Evolutionary conservation across 2,888 invertebrate species (phyloP), one percentile per base, ranked within the genome.

Genomic region (Dicycla oo): DNA sequence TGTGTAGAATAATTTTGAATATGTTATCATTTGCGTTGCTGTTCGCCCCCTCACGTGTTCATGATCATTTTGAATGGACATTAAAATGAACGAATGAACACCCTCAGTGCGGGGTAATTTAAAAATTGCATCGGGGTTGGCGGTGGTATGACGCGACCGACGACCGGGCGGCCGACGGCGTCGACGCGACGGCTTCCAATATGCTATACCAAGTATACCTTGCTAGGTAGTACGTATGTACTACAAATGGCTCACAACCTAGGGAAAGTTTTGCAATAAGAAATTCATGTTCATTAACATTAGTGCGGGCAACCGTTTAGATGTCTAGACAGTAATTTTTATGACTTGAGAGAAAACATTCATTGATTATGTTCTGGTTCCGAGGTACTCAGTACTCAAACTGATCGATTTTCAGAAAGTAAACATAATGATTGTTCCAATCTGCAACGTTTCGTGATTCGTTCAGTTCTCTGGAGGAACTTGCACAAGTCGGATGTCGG

Each of bases 91-190:
- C 82, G 86, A 88, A 83, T 87, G 86, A 88, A 88, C 89, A 88
- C 92, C 91, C 90, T 90, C 83, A 83, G 88, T 92, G 89, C 90
- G 85, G 87, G 88, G 93, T 93, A 93, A 93, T 94, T 93, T 93
- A 84, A 92, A 80, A 93, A 94, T 94, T 94, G 92, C 93, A 89
- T 84, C 87, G 86, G 91, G 92, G 92, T 88, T 87, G 81, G 47
- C 61, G 58, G 87, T 85, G 30, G 49, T 73, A 73, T 81, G 89
- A 76, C 91, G 87, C 91, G 91, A 86, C 89, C 75, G 84, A 88
- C 82, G 83, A 85, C 86, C 88, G 77, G 88, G 75, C 86, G 84
- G 82, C 86, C 80, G 88, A 56, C 88, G 91, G 86, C 73, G 85
- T 51, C 81, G 79, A 86, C 85, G 69, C 80, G 70, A 69, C 80